Conservation (phyloP, 2,113 vertebrate genomes). For the Indri indri region DNA sequence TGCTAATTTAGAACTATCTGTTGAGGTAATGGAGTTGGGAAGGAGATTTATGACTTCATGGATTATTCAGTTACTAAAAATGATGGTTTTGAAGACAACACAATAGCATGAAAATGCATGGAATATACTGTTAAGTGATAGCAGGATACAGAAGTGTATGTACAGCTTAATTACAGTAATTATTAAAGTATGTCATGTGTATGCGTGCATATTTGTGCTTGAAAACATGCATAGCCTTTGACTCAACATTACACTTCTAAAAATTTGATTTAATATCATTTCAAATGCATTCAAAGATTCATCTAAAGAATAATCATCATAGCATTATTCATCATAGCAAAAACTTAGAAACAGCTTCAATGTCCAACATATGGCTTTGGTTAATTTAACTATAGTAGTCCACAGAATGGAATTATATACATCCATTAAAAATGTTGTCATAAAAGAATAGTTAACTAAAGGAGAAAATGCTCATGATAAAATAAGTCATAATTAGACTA, state of each 20-base stretch:
- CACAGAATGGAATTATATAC: not conserved
- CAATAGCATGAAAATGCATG: not conserved
- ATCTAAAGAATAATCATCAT: not conserved
- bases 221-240: not conserved
- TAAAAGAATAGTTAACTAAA: not conserved
- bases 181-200: not conserved
- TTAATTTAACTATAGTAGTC: not conserved
- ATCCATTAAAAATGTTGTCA: no score
- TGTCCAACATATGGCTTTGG: not conserved
- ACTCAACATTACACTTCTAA: not conserved
- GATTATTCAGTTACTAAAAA: not conserved
- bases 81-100: not conserved
- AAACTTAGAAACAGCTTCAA: not conserved
- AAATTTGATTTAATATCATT: not conserved
- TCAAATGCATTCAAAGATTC: not conserved
- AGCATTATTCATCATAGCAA: not conserved
- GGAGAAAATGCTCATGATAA: not conserved
- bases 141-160: not conserved
- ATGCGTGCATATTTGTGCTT: not conserved
- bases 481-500: no score
- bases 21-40: not conserved
- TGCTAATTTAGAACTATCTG: not conserved
- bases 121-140: not conserved
- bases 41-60: not conserved
- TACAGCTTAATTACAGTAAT: not conserved